Percentiles rank a stretch among this genome's conserved stretches.
These are phyloP conservation scores for Acipenser ruthenus DNA, from an alignment of 2,797 vertebrate species.

Conservation along the genomic window DNA sequence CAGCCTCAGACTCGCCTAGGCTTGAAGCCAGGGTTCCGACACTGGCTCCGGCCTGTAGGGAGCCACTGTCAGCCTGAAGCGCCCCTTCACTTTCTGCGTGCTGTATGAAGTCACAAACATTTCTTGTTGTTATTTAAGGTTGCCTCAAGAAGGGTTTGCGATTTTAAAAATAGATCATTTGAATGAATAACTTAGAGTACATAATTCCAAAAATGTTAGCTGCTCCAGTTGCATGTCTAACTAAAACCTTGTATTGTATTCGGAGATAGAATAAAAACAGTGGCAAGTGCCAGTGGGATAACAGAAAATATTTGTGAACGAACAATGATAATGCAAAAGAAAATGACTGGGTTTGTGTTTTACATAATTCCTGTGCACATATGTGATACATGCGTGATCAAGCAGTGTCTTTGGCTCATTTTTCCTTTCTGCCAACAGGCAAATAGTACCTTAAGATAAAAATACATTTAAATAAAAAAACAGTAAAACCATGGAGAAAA, in stretches of 20 bases:
- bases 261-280: too few relatives aligned
- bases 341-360: constrained; percentile 24
- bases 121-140: constrained; percentile 48
- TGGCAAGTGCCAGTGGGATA: too few relatives aligned
- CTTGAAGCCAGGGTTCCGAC: constrained; percentile 45
- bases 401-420: not conserved
- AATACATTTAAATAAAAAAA: too few relatives aligned
- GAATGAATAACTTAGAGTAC: too few relatives aligned
- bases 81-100: constrained; percentile 72
- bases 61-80: constrained; percentile 58
- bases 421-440: too few relatives aligned
- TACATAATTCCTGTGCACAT: constrained; percentile 12
- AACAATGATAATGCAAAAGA: too few relatives aligned
- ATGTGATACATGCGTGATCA: constrained; percentile 13
- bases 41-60: constrained; percentile 47
- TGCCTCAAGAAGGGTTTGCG: constrained; percentile 28
- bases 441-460: too few relatives aligned
- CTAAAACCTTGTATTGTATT: too few relatives aligned
- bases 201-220: too few relatives aligned
- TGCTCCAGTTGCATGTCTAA: too few relatives aligned
- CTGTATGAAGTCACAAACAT: constrained; percentile 68
- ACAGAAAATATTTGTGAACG: too few relatives aligned
- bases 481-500: too few relatives aligned
- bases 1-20: constrained; percentile 39
- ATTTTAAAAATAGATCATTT: constrained; percentile 22